Percentiles rank a stretch among this genome's conserved stretches.
Conservation (phyloP, 2,888 invertebrate genomes). For the Oscheius onirici region DNA sequence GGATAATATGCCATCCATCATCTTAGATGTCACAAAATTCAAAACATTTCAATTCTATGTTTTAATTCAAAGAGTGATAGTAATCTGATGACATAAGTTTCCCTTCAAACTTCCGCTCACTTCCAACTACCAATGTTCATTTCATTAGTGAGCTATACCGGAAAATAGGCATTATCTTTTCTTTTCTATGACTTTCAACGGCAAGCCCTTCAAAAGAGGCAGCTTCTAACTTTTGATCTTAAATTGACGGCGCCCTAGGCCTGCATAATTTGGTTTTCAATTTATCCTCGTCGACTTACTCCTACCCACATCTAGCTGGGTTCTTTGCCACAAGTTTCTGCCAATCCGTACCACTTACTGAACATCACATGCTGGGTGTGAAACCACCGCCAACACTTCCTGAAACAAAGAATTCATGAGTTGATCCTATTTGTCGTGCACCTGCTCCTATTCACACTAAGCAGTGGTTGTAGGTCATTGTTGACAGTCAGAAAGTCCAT, state of each 20-base stretch:
- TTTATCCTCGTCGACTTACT: conserved; percentile 21
- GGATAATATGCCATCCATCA: conserved; percentile 21
- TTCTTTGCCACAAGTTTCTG: neutral
- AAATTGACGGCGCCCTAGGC: conserved; percentile 9
- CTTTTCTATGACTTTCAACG: too few species aligned
- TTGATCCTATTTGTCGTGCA: conserved; percentile 22
- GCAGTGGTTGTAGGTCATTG: conserved; percentile 14
- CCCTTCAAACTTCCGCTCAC: neutral
- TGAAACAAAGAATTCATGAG: conserved; percentile 3
- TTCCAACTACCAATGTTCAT: neutral
- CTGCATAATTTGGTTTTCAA: conserved; percentile 26
- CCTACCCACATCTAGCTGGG: conserved; percentile 1
- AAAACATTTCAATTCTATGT: neutral
- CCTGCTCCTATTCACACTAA: conserved; percentile 29
- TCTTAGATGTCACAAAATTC: neutral
- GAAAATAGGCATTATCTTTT: too few species aligned
- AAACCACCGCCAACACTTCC: neutral
- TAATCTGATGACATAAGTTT: neutral
- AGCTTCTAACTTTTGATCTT: conserved; percentile 23
- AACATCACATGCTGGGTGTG: neutral
- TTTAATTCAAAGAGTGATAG: neutral
- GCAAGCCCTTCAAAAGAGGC: neutral
- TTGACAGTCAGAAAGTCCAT: conserved; percentile 27
- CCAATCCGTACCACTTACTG: neutral
- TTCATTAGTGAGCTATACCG: neutral